Percentiles rank a stretch among this genome's conserved stretches.
phyloP scores from a whole-genome alignment of 23 tunicate species.

The Corella eumyota region DNA sequence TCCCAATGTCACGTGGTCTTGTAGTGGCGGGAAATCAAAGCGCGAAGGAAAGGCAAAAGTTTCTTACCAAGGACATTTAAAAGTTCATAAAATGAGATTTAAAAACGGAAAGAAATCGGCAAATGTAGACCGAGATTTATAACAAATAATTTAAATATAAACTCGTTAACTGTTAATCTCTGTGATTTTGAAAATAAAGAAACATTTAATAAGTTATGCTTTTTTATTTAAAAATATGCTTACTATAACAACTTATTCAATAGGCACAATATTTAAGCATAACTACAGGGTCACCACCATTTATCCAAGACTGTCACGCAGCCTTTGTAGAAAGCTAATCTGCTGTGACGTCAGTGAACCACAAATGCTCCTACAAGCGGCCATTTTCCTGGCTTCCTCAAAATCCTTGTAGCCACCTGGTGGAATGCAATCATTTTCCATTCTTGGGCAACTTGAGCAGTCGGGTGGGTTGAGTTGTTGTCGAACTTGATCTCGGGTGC shows the following conservation, averaged over 20 bases:
- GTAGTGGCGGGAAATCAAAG: slow-evolving; percentile 2
- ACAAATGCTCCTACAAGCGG: slow-evolving; percentile 3
- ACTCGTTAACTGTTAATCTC: too few relatives aligned
- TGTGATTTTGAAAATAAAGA: too few relatives aligned
- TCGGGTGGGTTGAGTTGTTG: background rate
- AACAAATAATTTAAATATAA: background rate
- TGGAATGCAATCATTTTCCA: slow-evolving; percentile 13
- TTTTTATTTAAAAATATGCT: too few relatives aligned
- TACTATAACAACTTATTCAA: too few relatives aligned
- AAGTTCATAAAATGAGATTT: slow-evolving; percentile 2
- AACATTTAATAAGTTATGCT: too few relatives aligned
- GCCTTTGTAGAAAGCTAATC: too few relatives aligned
- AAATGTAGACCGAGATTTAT: background rate
- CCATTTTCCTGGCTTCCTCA: slow-evolving; percentile 1
- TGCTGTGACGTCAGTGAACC: too few relatives aligned
- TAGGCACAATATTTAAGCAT: too few relatives aligned
- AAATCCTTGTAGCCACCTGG: slow-evolving; percentile 9
- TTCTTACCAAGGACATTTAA: slow-evolving; percentile 12
- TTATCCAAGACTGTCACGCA: too few relatives aligned
- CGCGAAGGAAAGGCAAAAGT: slow-evolving; percentile 22
- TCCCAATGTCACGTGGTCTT: slow-evolving; percentile 2
- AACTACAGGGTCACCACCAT: too few relatives aligned
- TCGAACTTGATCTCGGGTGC: slow-evolving; percentile 14
- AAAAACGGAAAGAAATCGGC: background rate
- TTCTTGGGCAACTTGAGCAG: slow-evolving; percentile 10